Evolutionary conservation across 2,113 vertebrate species (phyloP), one percentile per base, ranked within the genome.

Genomic region (Acanthochromis polyacanthus): DNA sequence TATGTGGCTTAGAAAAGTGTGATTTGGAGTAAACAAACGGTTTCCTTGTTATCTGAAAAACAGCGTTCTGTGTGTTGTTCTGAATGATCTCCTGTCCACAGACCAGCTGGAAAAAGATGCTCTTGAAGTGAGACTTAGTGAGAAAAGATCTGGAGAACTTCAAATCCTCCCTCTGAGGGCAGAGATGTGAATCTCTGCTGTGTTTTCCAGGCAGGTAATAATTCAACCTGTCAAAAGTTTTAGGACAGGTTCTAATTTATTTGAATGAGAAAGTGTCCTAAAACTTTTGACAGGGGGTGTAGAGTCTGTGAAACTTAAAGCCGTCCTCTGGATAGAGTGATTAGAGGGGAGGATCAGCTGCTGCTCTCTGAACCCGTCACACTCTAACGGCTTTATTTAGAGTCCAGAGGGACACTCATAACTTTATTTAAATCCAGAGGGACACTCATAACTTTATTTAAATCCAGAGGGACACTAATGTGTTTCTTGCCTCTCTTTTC

Each of bases 311-410:
- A 66, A 80, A 91, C 40, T 58, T 40, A 61, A 86, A 56, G 60
- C 62, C 20, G 71, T n/a, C 59, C 52, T 81, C 79, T 63, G 82
- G 85, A 64, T 73, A 80, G 68, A 71, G 36, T 68, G 56, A 77
- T 67, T 19, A 73, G 43, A 74, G 46, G 77, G 79, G 76, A 63
- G 77, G 25, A 25, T 80, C 94, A 92, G 89, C 91, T 93, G 89
- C 82, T 88, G 86, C 90, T 80, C 80, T 65, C 32, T 23, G 32
- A 73, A 68, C 28, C 71, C 72, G 71, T 48, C 60, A 46, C 30
- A 64, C 32, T 55, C 86, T 91, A 90, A 91, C 91, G 84, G 76
- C 82, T 87, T 89, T 81, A 85, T 86, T 91, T 89, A 82, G 90
- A 71, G 82, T 85, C 85, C 80, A 77, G 68, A 88, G 3, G 66